Percentiles rank a stretch among this genome's conserved stretches.
phyloP scores from a whole-genome alignment of 2,888 invertebrate species.

The Elysia crispata region DNA sequence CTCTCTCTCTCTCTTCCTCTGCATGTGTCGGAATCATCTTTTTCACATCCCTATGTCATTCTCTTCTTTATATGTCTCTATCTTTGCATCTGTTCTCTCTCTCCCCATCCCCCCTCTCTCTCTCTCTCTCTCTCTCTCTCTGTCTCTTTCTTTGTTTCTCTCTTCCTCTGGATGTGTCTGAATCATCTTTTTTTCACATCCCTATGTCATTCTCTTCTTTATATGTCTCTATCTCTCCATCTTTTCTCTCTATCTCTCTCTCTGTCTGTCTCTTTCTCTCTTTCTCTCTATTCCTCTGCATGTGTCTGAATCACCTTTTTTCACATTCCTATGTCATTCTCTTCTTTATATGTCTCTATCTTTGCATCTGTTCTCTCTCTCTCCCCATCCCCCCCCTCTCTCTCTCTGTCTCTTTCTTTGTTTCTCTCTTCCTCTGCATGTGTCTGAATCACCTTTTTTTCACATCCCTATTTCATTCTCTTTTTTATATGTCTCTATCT shows the following conservation, averaged over 20 bases:
- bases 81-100: conserved; percentile 29
- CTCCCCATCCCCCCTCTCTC: conserved; percentile 42
- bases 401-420: conserved; percentile 41
- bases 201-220: background rate
- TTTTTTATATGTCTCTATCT: too few relatives aligned
- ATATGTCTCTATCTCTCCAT: too few relatives aligned
- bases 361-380: conserved; percentile 35
- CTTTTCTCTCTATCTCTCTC: background rate
- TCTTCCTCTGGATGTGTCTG: too few relatives aligned
- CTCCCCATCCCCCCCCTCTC: conserved; percentile 42
- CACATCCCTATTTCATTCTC: too few relatives aligned
- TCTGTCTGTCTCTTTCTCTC: background rate
- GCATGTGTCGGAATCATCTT: too few relatives aligned
- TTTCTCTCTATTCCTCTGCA: too few relatives aligned
- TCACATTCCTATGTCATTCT: too few relatives aligned
- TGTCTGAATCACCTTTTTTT: too few relatives aligned
- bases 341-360: conserved; percentile 5
- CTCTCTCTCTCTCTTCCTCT: too few relatives aligned
- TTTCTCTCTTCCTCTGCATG: background rate
- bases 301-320: too few relatives aligned
- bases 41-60: too few relatives aligned
- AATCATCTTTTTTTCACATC: too few relatives aligned
- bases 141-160: background rate
- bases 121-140: conserved; percentile 45
- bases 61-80: conserved; percentile 2